Base-by-base conservation (phyloP, 2,888 invertebrate genomes). In the Cephus pygmeus region DNA sequence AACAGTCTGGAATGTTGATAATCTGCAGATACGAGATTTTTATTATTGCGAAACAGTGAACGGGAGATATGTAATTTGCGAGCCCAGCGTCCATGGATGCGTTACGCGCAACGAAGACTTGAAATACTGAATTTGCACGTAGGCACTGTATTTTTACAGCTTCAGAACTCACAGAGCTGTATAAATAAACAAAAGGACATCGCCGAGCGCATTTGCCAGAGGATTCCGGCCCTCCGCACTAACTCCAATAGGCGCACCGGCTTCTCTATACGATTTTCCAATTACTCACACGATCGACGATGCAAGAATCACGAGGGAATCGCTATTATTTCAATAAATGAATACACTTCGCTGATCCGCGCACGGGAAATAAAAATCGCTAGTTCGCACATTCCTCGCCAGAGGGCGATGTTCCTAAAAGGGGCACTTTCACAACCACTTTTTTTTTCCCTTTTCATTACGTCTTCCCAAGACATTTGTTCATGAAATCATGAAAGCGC, bases 1-100 rank as follows among this genome's bases (percentile, higher is more conserved):
- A 89, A 90, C 88, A 89, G 86, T 90, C 83, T 85, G 90, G 90
- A 90, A 90, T 90, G 89, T 86, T 84, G 87, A 88, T 89, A 84
- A 87, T 87, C 81, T 84, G 80, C 84, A 85, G 84, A 88, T 83
- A 85, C 82, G 80, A 82, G 76, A 83, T 82, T 84, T 81, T 82
- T 78, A 75, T 80, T 81, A 81, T 83, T 77, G 79, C 74, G 76
- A 76, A 69, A 73, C 73, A 79, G 69, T 71, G 56, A 56, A 23
- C 56, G 23, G 23, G 9, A 15, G 23, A 56, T 23, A 0, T 56
- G 23, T 23, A 56, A 56, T 56, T 56, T 56, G 56, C 56, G 56
- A 56, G 56, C 56, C 23, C 56, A 56, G 6, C 9, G 23, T 56
- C 56, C 23, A 15, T 56, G 56, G 23, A 56, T 56, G 56, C 56